phyloP scores from a whole-genome alignment of 2,797 vertebrate genomes.

The Basileuterus tristriatus region DNA sequence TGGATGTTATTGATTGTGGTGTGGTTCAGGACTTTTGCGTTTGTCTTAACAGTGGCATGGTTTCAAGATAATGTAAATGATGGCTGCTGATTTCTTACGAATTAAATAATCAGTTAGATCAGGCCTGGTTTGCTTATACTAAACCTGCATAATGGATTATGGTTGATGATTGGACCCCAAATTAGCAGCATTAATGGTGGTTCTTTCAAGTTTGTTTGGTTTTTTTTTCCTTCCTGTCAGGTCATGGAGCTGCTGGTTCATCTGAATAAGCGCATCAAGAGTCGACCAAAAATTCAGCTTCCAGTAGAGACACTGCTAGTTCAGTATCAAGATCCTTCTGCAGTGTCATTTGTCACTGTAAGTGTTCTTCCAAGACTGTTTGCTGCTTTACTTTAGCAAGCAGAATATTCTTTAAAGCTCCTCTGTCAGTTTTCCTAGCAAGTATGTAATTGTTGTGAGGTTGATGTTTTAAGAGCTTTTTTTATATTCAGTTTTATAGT shows the following conservation, averaged over 20 bases:
- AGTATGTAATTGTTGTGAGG: background rate
- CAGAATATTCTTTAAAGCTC: background rate
- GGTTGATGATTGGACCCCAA: background rate
- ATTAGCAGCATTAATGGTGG: background rate
- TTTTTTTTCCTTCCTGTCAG: conserved; percentile 66
- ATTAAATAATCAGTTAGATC: background rate
- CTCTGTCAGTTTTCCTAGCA: background rate
- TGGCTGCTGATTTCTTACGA: background rate
- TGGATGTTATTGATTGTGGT: background rate
- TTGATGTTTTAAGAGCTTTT: background rate
- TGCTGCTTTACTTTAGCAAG: background rate
- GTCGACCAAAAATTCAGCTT: conserved; percentile 95
- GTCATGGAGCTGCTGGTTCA: conserved; percentile 99
- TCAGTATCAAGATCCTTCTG: conserved; percentile 97
- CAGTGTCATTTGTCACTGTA: conserved; percentile 97
- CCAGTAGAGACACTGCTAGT: conserved; percentile 96
- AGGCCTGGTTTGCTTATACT: background rate
- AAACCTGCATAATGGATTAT: background rate
- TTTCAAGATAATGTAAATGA: background rate
- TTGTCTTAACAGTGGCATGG: background rate
- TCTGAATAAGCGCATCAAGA: conserved; percentile 97
- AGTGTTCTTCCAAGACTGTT: conserved; percentile 29
- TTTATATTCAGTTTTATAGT: background rate
- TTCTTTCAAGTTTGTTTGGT: background rate
- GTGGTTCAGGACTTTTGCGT: background rate